A percentile compares a stretch with the other conserved stretches of the same genome.
Conservation (phyloP, 2,888 invertebrate species). For the Troilus luridus region DNA sequence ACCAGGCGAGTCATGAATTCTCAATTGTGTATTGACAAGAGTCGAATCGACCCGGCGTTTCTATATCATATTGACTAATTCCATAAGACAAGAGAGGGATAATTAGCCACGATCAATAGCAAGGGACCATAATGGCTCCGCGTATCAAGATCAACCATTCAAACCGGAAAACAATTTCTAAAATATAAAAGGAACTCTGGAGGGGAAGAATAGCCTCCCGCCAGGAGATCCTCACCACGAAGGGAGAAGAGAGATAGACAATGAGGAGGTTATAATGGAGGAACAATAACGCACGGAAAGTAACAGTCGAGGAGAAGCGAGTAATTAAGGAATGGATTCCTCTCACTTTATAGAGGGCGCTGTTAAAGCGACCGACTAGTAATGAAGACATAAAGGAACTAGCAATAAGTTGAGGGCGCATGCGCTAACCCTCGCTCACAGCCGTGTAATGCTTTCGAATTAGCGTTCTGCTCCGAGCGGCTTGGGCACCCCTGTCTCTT, state of each 20-base stretch:
- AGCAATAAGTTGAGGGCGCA: neutral
- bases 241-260: neutral
- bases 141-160: conserved; percentile 24
- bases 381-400: conserved; percentile 49
- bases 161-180: conserved; percentile 46
- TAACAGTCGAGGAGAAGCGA: neutral
- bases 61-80: conserved; percentile 49
- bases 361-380: conserved; percentile 6
- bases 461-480: neutral
- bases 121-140: neutral
- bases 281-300: conserved; percentile 13
- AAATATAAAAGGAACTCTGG: conserved; percentile 14
- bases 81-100: neutral
- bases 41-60: conserved; percentile 6
- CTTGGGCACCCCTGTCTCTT: neutral
- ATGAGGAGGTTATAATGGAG: neutral
- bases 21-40: conserved; percentile 35
- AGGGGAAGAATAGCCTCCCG: neutral
- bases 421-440: neutral
- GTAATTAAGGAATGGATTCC: conserved; percentile 41
- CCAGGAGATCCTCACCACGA: conserved; percentile 1
- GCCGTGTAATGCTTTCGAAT: conserved; percentile 29
- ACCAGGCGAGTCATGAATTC: conserved; percentile 29
- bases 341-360: conserved; percentile 42
- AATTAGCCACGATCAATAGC: conserved; percentile 33